Conservation (phyloP, 2,888 invertebrate genomes). For the Agonum fuliginosum region DNA sequence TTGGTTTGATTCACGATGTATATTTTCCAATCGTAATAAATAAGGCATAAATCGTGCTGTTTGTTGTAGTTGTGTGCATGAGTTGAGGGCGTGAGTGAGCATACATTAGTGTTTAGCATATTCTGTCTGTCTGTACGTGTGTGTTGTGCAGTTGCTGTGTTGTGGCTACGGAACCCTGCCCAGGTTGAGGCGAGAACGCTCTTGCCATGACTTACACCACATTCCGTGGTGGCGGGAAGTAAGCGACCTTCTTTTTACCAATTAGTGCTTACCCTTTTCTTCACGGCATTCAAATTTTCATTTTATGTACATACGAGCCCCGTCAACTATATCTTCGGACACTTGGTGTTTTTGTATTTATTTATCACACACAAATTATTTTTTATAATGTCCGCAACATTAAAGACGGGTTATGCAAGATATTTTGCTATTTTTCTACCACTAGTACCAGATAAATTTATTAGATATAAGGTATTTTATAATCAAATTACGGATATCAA, state of each 20-base stretch:
- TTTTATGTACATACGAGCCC: too few relatives aligned
- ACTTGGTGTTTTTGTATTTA: too few relatives aligned
- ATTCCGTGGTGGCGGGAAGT: slow-evolving; percentile 80
- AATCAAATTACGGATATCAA: too few relatives aligned
- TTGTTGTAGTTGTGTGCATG: background rate
- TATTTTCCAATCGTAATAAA: background rate
- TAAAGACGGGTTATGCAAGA: too few relatives aligned
- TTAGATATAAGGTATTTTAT: too few relatives aligned
- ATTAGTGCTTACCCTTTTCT: background rate
- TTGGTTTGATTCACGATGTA: background rate
- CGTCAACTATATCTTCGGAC: too few relatives aligned
- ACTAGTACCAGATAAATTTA: too few relatives aligned
- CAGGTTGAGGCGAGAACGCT: slow-evolving; percentile 84
- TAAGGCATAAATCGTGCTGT: too few relatives aligned
- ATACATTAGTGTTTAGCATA: background rate
- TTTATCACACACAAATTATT: too few relatives aligned
- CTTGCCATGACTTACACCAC: slow-evolving; percentile 84
- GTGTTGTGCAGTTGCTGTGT: slow-evolving; percentile 80
- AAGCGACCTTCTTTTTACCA: slow-evolving; percentile 70
- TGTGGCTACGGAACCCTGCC: slow-evolving; percentile 83
- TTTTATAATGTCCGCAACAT: too few relatives aligned
- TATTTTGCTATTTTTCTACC: too few relatives aligned
- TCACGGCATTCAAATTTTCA: background rate
- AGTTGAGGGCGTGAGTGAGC: background rate
- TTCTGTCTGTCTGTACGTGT: slow-evolving; percentile 29